These are phyloP conservation scores for Benthosema pterotum DNA, from an alignment of 2,797 vertebrate species.

Conservation along the genomic window DNA sequence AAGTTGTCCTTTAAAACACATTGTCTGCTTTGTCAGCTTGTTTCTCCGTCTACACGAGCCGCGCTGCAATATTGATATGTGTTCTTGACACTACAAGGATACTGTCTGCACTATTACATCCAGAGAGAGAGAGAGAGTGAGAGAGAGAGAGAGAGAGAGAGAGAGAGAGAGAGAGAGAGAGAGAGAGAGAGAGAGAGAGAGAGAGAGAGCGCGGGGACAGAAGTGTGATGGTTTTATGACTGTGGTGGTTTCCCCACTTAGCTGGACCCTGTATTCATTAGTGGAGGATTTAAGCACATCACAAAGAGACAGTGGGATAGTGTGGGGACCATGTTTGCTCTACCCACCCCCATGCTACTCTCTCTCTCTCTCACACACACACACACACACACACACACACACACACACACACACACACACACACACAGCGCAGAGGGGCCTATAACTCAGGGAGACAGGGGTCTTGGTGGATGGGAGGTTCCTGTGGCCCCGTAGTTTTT, in stretches of 20 bases:
- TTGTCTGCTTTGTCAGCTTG: too few relatives aligned
- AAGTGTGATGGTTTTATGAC: slow-evolving; percentile 64
- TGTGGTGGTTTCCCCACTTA: slow-evolving; percentile 78
- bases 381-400: too few relatives aligned
- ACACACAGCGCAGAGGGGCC: slow-evolving; percentile 60
- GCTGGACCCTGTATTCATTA: slow-evolving; percentile 87
- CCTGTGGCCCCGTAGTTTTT: slow-evolving; percentile 85
- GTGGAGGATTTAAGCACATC: slow-evolving; percentile 86
- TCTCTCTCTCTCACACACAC: too few relatives aligned
- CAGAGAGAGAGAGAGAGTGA: too few relatives aligned
- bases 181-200: too few relatives aligned
- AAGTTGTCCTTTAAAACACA: too few relatives aligned
- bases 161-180: too few relatives aligned
- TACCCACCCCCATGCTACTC: slow-evolving; percentile 62
- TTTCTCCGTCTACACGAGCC: too few relatives aligned
- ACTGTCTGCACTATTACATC: too few relatives aligned
- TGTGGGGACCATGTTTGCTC: slow-evolving; percentile 84
- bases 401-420: slow-evolving; percentile 5
- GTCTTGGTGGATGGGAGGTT: slow-evolving; percentile 77
- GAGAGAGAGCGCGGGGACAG: slow-evolving; percentile 10
- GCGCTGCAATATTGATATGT: too few relatives aligned
- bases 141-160: too few relatives aligned
- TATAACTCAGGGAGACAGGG: slow-evolving; percentile 88
- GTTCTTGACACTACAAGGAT: too few relatives aligned
- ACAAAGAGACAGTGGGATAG: slow-evolving; percentile 81